Conservation (phyloP, 2,113 vertebrate genomes). For the Sapajus apella region DNA sequence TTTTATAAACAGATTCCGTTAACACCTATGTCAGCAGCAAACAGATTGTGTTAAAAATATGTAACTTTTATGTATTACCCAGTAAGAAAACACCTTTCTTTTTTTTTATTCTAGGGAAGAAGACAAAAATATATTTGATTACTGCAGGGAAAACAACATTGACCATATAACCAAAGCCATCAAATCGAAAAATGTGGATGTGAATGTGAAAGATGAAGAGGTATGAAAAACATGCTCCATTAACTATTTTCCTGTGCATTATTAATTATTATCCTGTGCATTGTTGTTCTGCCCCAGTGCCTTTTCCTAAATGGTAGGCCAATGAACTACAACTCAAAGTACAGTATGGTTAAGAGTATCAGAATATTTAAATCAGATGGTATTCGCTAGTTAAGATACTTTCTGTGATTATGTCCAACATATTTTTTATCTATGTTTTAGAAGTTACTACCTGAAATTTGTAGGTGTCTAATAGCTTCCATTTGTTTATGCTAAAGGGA, state of each 20-base stretch:
- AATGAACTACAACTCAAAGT: background rate
- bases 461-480: background rate
- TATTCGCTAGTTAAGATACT: background rate
- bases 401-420: background rate
- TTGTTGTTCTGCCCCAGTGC: background rate
- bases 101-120: constrained; percentile 91
- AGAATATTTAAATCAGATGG: background rate
- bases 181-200: constrained; percentile 91
- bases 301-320: constrained; percentile 22
- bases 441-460: background rate
- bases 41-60: constrained; percentile 34
- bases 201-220: constrained; percentile 96
- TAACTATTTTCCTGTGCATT: background rate
- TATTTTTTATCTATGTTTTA: background rate
- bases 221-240: constrained; percentile 81
- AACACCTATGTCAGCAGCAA: constrained; percentile 56
- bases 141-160: constrained; percentile 99
- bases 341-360: background rate
- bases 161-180: constrained; percentile 92
- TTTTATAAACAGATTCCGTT: constrained; percentile 18
- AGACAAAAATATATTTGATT: constrained; percentile 98
- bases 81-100: constrained; percentile 63
- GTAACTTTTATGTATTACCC: constrained; percentile 54
- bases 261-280: background rate
- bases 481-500: background rate